phyloP scores from a whole-genome alignment of 2,113 vertebrate species.

The Cyrtonyx montezumae region DNA sequence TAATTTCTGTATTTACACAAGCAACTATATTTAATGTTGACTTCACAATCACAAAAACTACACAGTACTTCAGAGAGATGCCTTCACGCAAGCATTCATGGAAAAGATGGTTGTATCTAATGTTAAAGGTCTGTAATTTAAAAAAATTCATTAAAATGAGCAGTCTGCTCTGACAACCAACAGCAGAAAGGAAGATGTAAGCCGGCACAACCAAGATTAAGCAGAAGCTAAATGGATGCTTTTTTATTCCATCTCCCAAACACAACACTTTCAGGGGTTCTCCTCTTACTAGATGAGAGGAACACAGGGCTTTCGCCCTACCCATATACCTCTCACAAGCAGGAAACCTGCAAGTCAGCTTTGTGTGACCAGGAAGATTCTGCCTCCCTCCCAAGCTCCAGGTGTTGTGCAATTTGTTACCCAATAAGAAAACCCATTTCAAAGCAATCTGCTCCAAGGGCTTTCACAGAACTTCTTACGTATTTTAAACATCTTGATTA shows the following conservation, averaged over 20 bases:
- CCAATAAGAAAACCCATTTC: not conserved
- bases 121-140: not conserved
- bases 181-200: not conserved
- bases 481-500: conserved; percentile 11
- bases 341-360: not conserved
- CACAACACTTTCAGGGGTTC: not conserved
- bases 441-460: not conserved
- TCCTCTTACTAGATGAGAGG: not conserved
- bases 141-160: not conserved
- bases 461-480: not conserved
- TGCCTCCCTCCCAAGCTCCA: not conserved
- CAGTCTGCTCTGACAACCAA: not conserved
- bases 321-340: not conserved
- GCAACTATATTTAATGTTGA: not conserved
- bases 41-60: not conserved
- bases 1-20: not conserved
- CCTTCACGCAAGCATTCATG: not conserved
- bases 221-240: not conserved
- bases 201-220: not conserved
- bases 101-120: not conserved
- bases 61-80: not conserved
- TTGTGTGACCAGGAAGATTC: not conserved
- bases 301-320: rapidly evolving
- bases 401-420: not conserved
- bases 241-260: not conserved